Conservation (phyloP, 2,888 invertebrate genomes). For the Volucella inflata region DNA sequence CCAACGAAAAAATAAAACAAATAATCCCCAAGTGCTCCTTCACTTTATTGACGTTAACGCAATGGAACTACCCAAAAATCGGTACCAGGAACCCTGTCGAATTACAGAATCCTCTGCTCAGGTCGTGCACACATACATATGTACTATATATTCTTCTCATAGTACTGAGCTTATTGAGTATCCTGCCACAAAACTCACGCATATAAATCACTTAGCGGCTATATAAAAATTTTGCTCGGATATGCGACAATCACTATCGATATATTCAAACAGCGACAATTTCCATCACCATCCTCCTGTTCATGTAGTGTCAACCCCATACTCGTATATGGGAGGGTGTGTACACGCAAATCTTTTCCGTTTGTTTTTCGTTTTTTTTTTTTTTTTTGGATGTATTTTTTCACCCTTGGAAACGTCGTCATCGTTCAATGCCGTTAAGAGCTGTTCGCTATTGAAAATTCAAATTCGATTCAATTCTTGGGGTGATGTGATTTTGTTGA, state of each 20-base stretch:
- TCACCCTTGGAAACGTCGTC: slow-evolving; percentile 5
- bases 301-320: not conserved
- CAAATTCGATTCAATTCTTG: slow-evolving; percentile 52
- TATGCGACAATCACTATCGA: slow-evolving; percentile 60
- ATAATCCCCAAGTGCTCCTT: slow-evolving; percentile 49
- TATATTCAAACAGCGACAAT: not conserved
- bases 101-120: slow-evolving; percentile 11
- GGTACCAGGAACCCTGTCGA: slow-evolving; percentile 4
- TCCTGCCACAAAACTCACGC: slow-evolving; percentile 43
- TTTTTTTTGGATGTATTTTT: slow-evolving; percentile 7
- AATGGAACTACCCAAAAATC: slow-evolving; percentile 60
- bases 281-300: not conserved
- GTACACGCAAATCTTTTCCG: slow-evolving; percentile 17
- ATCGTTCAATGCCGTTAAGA: slow-evolving; percentile 13
- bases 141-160: not conserved
- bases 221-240: slow-evolving; percentile 42
- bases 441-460: slow-evolving; percentile 56
- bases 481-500: slow-evolving; percentile 46
- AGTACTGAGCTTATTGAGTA: not conserved
- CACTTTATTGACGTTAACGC: slow-evolving; percentile 62
- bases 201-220: slow-evolving; percentile 67
- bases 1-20: not conserved
- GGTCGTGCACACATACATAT: not conserved
- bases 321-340: not conserved
- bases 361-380: too few species aligned